Percentiles rank a stretch among this genome's conserved stretches.
These are phyloP conservation scores for Dasyprocta punctata DNA, from an alignment of 2,113 vertebrate genomes.

Conservation along the genomic window DNA sequence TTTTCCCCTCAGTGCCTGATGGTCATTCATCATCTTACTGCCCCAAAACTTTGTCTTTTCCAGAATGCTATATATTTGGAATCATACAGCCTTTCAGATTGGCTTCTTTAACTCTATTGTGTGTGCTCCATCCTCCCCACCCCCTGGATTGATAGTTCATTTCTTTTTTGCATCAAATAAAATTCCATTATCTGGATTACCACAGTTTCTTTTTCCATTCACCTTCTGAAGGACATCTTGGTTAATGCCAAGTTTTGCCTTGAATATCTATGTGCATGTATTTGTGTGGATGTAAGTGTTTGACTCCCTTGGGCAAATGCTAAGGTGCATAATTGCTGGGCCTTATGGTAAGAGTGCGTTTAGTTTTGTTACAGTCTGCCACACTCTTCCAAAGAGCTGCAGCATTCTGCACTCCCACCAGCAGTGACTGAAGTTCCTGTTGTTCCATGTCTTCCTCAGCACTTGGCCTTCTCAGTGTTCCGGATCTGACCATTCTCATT, in stretches of 20 bases:
- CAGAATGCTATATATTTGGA: not conserved
- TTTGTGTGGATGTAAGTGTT: not conserved
- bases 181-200: not conserved
- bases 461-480: not conserved
- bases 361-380: not conserved
- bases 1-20: not conserved
- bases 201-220: not conserved
- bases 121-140: too few species aligned
- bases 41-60: not conserved
- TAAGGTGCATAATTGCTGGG: not conserved
- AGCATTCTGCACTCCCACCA: not conserved
- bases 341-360: not conserved
- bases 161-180: not conserved
- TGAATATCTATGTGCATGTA: not conserved
- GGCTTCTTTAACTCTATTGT: not conserved
- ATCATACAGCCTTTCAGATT: not conserved
- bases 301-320: not conserved
- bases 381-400: not conserved
- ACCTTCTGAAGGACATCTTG: not conserved
- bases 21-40: not conserved
- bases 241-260: not conserved
- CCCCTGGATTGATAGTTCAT: not conserved
- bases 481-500: not conserved
- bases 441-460: not conserved
- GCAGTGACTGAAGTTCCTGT: not conserved